Base-by-base conservation (phyloP, 2,113 vertebrate species). In the Lipophrys pholis region DNA sequence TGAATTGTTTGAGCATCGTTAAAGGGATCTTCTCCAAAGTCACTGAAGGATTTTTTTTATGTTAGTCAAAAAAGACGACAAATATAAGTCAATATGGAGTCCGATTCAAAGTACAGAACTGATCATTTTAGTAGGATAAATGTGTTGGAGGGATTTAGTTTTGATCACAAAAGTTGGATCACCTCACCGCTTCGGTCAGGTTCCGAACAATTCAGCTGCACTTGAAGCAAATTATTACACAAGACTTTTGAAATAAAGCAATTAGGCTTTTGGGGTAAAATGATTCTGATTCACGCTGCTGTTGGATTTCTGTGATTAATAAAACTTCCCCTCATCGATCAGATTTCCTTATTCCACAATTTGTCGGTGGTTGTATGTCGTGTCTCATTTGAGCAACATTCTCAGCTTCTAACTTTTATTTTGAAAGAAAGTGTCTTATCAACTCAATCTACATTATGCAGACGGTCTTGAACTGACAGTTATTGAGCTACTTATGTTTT, bases 11-110 rank as follows among this genome's bases (percentile, higher is more conserved):
- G 12, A 8, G 16, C 14, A 38, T 21, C 12, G 53, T 54, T 7
- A 43, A 68, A 73, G 21, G 1, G n/a, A 41, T 11, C 17, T 52
- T 42, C 39, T n/a, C 3, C 38, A 59, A 75, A 55, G 48, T 55
- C 42, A 30, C 59, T 50, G 48, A n/a, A n/a, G 15, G 39, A 16
- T 38, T 30, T 30, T 42, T 41, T 45, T 9, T 2, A 42, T 11
- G 46, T 35, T 1, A 64, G 9, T 8, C 10, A 12, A 60, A 17
- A 30, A 7, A 51, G 6, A 42, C 41, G 41, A 46, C 16, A 17
- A 17, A 21, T 17, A 10, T 30, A 2, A 30, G 21, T 21, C 49
- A 7, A 11, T 17, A 9, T 10, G 16, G 49, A 51, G 16, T 10
- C 10, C 5, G 9, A 58, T 16, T 36, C 1, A 50, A 17, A 11